A percentile compares a stretch with the other conserved stretches of the same genome.
These are phyloP conservation scores for Leucophenga maculata DNA, from an alignment of 2,888 invertebrate species.

Conservation along the genomic window DNA sequence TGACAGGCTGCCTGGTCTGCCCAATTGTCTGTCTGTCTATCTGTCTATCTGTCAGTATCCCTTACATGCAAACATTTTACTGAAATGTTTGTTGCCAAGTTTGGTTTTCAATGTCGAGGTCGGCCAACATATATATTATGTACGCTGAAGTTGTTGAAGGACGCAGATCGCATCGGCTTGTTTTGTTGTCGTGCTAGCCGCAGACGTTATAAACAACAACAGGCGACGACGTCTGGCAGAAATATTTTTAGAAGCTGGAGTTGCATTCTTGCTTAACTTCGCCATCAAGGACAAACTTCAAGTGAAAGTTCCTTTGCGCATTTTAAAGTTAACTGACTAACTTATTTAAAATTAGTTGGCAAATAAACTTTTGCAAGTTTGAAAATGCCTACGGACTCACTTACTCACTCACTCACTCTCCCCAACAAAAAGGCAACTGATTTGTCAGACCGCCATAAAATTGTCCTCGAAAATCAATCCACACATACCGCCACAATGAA, in stretches of 20 bases:
- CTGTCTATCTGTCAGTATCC: conserved; percentile 1
- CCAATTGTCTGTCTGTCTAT: not conserved
- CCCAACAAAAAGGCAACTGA: not conserved
- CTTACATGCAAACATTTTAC: conserved; percentile 11
- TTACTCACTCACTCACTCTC: not conserved
- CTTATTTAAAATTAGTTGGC: not conserved
- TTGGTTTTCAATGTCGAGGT: conserved; percentile 53
- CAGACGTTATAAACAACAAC: conserved; percentile 68
- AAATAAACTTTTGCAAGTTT: conserved; percentile 5
- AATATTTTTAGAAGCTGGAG: conserved; percentile 2
- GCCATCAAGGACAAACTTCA: conserved; percentile 4
- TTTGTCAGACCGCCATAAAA: not conserved
- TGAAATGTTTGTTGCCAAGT: conserved; percentile 19
- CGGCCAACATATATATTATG: conserved; percentile 39
- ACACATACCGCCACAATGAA: not conserved
- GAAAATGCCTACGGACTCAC: not conserved
- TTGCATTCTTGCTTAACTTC: not conserved
- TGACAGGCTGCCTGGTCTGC: not conserved
- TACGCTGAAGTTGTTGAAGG: not conserved
- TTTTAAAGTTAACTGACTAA: conserved; percentile 5
- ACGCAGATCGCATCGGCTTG: not conserved
- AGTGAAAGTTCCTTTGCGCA: conserved; percentile 2
- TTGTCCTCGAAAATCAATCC: not conserved
- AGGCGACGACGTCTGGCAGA: conserved; percentile 26
- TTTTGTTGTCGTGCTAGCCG: conserved; percentile 44